phyloP scores from a whole-genome alignment of 1,140 invertebrate genomes.

The Lerema accius region DNA sequence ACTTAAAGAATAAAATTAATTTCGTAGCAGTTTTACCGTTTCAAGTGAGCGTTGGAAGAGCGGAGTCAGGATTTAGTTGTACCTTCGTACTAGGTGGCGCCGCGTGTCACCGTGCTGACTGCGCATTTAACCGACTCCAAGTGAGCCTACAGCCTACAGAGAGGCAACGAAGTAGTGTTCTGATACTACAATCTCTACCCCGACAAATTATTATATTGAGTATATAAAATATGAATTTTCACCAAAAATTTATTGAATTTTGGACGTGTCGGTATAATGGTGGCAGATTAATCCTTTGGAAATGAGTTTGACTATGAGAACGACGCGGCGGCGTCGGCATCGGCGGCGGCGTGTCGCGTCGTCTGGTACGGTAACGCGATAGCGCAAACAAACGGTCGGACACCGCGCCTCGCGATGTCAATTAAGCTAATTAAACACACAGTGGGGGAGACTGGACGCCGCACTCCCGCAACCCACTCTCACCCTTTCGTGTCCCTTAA shows the following conservation, averaged over 20 bases:
- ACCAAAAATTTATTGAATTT: too few relatives aligned
- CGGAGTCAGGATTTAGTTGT: slow-evolving; percentile 48
- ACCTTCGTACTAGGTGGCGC: slow-evolving; percentile 44
- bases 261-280: slow-evolving; percentile 11
- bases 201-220: too few relatives aligned
- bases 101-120: slow-evolving; percentile 58
- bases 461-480: slow-evolving; percentile 44
- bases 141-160: slow-evolving; percentile 41
- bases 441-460: slow-evolving; percentile 62
- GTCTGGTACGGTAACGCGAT: slow-evolving; percentile 67
- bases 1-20: slow-evolving; percentile 67
- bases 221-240: too few relatives aligned
- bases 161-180: too few relatives aligned
- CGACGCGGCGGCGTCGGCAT: slow-evolving; percentile 10
- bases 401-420: slow-evolving; percentile 79
- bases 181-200: too few relatives aligned
- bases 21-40: slow-evolving; percentile 59
- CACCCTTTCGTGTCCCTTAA: slow-evolving; percentile 57
- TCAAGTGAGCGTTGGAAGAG: slow-evolving; percentile 53
- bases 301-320: slow-evolving; percentile 32
- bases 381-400: slow-evolving; percentile 80
- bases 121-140: slow-evolving; percentile 44
- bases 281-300: slow-evolving; percentile 35
- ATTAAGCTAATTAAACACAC: slow-evolving; percentile 82
- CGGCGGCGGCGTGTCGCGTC: slow-evolving; percentile 41